Base-by-base conservation (phyloP, 2,888 invertebrate genomes). In the Ctenicera cuprea region DNA sequence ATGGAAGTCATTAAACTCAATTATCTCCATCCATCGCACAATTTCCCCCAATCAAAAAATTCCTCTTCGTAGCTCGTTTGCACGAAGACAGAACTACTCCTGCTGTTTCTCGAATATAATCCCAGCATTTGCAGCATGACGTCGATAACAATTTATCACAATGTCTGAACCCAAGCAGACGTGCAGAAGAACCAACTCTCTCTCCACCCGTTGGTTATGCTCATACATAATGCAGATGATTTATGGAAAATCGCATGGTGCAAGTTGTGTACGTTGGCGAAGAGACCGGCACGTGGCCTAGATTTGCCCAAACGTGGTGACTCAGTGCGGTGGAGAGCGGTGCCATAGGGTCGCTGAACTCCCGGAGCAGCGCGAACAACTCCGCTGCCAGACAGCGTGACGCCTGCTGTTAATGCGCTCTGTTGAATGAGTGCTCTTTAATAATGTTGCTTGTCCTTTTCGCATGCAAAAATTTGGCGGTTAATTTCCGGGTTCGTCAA, bases 321-420 rank as follows among this genome's bases (percentile, higher is more conserved):
- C 54, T 75, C 76, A 76, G 74, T 54, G 50, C 77, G 77, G 75
- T 78, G 79, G 77, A 79, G 77, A 78, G 79, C 78, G 78, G 76
- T 76, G 74, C 71, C 78, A 72, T 67, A 74, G 78, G 82, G 83
- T 83, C 83, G 81, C 67, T 79, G 83, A 83, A 82, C 82, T 77
- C 77, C 80, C 77, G 78, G 77, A 76, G 78, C 76, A 76, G 73
- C 71, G 77, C 30, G 3, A 20, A n/a, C n/a, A 9, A 20, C 18
- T 76, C 76, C 75, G 79, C 77, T 81, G 78, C 79, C 81, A 83
- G 83, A 83, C 83, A 81, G 83, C 82, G 79, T 82, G 83, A 81
- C 83, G 82, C 82, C 81, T 77, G 78, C 73, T 78, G 77, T 77
- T 78, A 74, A 65, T 65, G 66, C 67, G 64, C 64, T 74, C 70